A percentile compares a stretch with the other conserved stretches of the same genome.
phyloP scores from a whole-genome alignment of 2,113 vertebrate genomes.

The Callorhinus ursinus region DNA sequence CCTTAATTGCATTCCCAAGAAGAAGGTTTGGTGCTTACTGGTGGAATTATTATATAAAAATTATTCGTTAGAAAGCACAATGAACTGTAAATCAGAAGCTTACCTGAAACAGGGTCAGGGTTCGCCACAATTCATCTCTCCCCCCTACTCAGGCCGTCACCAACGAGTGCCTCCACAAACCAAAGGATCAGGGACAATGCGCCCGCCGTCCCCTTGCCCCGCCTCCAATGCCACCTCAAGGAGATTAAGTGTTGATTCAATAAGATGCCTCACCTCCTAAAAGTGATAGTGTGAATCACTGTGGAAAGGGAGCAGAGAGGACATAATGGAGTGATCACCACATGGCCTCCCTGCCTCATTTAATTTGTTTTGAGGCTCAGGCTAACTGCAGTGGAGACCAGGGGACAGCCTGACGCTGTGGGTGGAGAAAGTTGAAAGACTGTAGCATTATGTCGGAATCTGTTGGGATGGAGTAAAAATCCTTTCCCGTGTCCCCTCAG shows the following conservation, averaged over 20 bases:
- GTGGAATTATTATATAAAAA: slow-evolving; percentile 63
- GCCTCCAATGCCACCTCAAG: accelerated
- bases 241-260: neutral
- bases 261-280: neutral
- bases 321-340: neutral
- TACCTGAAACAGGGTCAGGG: slow-evolving; percentile 32
- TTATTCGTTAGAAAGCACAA: neutral
- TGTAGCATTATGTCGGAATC: neutral
- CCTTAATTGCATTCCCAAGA: slow-evolving; percentile 71
- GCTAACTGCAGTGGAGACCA: neutral
- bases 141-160: neutral
- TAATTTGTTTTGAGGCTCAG: neutral
- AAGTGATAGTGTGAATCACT: neutral
- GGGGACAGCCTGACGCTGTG: neutral
- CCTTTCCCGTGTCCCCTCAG: neutral
- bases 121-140: neutral
- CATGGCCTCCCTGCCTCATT: neutral
- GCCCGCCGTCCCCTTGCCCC: neutral
- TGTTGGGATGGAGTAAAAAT: neutral
- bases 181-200: neutral
- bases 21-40: slow-evolving; percentile 68
- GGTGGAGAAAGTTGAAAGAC: neutral
- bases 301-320: neutral
- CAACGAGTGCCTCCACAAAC: neutral
- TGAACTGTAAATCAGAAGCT: neutral